These are phyloP conservation scores for Clamator glandarius DNA, from an alignment of 2,797 vertebrate genomes.

Conservation along the genomic window DNA sequence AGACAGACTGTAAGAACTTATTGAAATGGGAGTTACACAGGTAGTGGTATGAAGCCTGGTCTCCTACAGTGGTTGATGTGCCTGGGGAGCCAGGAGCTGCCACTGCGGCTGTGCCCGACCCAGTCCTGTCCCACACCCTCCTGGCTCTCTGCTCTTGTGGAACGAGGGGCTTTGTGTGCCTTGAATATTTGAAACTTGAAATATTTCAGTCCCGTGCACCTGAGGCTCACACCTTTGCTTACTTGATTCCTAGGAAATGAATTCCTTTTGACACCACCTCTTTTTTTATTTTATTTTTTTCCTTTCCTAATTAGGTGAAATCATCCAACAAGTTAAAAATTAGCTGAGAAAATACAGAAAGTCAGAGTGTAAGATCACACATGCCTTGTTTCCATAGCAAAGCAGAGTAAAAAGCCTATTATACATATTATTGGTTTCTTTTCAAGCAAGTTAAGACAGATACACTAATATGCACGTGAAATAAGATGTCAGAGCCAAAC, in stretches of 20 bases:
- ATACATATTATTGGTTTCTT: constrained; percentile 34
- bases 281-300: neutral
- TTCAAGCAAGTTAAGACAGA: constrained; percentile 59
- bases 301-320: constrained; percentile 24
- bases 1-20: neutral
- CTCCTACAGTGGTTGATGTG: neutral
- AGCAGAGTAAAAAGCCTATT: constrained; percentile 51
- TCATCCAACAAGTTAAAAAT: constrained; percentile 56
- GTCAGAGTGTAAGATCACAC: constrained; percentile 45
- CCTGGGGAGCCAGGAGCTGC: no score
- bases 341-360: constrained; percentile 48
- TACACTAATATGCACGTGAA: constrained; percentile 54
- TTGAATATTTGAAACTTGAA: no score
- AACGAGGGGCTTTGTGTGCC: neutral
- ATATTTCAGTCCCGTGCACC: fast-evolving
- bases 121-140: fast-evolving
- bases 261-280: neutral
- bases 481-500: constrained; percentile 37
- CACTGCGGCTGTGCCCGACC: no score
- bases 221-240: neutral
- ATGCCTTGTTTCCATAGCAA: constrained; percentile 69
- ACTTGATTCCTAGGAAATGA: neutral
- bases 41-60: neutral
- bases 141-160: fast-evolving
- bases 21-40: fast-evolving